Conservation (phyloP, 2,797 vertebrate genomes). For the Tapirus indicus region DNA sequence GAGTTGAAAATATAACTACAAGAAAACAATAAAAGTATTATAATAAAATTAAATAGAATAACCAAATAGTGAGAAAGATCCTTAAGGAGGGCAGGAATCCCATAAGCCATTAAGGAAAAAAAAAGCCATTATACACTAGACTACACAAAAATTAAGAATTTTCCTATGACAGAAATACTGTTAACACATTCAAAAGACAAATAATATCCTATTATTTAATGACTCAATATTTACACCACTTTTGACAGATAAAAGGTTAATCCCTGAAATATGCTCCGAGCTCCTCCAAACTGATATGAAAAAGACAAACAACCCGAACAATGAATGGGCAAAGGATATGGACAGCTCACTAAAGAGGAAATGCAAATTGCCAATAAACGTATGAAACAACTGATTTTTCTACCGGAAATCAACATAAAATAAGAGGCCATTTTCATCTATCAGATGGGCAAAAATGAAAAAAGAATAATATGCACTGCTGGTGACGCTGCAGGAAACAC, state of each 20-base stretch:
- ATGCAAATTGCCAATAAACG: neutral
- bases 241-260: neutral
- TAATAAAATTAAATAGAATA: neutral
- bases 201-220: neutral
- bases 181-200: neutral
- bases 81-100: neutral
- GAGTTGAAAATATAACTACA: neutral
- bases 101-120: neutral
- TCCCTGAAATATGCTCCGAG: neutral
- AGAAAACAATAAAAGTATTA: neutral
- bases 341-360: neutral
- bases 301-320: neutral
- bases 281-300: neutral
- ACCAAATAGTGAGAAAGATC: neutral
- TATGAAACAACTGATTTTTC: neutral
- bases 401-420: neutral
- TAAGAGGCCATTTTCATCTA: neutral
- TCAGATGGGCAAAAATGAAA: neutral
- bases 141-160: conserved; percentile 11
- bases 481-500: neutral
- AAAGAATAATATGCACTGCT: neutral
- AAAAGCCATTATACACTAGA: neutral
- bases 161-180: neutral
- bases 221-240: conserved; percentile 2
- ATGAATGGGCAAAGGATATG: neutral